Evolutionary conservation across 2,113 vertebrate genomes (phyloP).

Genomic region (Anas platyrhynchos): DNA sequence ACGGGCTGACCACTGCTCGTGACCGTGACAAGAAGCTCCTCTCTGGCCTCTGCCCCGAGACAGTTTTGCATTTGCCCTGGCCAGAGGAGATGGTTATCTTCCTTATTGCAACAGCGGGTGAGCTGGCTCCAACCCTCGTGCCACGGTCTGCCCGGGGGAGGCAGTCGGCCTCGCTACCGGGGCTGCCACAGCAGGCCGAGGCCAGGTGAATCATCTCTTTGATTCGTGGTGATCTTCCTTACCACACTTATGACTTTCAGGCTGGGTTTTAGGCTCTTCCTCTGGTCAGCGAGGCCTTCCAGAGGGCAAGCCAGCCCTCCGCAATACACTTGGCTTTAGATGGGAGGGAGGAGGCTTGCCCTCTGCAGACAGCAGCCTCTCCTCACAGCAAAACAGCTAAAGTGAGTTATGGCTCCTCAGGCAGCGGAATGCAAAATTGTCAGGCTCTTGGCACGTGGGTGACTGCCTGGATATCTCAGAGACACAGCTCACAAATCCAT

Average conservation of each 20-base stretch:
- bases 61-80: not conserved
- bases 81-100: not conserved
- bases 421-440: not conserved
- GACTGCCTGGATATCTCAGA: rapidly evolving
- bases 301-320: not conserved
- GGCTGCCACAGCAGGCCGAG: rapidly evolving
- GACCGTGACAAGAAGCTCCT: not conserved
- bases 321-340: not conserved
- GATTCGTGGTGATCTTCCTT: rapidly evolving
- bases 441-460: not conserved
- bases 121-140: rapidly evolving
- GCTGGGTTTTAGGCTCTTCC: not conserved
- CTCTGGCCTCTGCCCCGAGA: not conserved
- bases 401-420: not conserved
- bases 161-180: not conserved
- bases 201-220: not conserved
- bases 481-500: not conserved
- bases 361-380: not conserved
- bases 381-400: not conserved
- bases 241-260: not conserved
- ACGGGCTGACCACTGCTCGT: not conserved
- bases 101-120: not conserved
- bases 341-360: not conserved
- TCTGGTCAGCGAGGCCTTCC: not conserved
- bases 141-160: not conserved